Base-by-base conservation (phyloP, 2,888 invertebrate genomes). In the Blastobasis adustella region DNA sequence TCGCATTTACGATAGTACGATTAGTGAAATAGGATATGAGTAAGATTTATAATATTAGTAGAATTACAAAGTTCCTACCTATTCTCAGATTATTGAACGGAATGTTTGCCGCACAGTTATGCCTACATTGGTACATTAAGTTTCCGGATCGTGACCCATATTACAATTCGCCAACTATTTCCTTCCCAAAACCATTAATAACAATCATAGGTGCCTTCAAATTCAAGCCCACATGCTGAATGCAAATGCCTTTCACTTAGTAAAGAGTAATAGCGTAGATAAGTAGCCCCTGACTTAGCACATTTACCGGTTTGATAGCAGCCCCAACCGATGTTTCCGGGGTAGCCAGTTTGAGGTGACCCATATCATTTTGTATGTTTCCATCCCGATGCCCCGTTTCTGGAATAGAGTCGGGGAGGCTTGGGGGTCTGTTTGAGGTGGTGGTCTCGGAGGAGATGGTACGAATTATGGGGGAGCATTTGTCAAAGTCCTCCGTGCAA, bases 211-310 rank as follows among this genome's bases (percentile, higher is more conserved):
- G 36, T 41, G 43, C 49, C 46, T 51, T 51, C 49, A 49, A 46
- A 49, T 52, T 46, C 49, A 6, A 49, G 63, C 60, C 58, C 62
- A 60, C 60, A 63, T 62, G 62, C 61, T 63, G 68, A 65, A 78
- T 76, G 74, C 73, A 76, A 76, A 78, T 76, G 60, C 64, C 72
- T 69, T 74, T 72, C 73, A 76, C 79, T 78, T 77, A 75, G 71
- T 69, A 66, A 70, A 65, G 74, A 77, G 75, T 79, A 79, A 79
- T 79, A 73, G 75, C 67, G 59, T 50, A 73, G 75, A 77, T 73
- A 79, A 79, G 78, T 80, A 79, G 75, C 77, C 74, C 62, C 79
- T 79, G 79, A 82, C 79, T 77, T 72, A 73, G 78, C 79, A 81
- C 79, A 77, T 81, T 81, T 73, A 69, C 73, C 65, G 66, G 63